Percentiles rank a stretch among this genome's conserved stretches.
These are phyloP conservation scores for Apodemia zela DNA, from an alignment of 2,888 invertebrate species.

Conservation along the genomic window DNA sequence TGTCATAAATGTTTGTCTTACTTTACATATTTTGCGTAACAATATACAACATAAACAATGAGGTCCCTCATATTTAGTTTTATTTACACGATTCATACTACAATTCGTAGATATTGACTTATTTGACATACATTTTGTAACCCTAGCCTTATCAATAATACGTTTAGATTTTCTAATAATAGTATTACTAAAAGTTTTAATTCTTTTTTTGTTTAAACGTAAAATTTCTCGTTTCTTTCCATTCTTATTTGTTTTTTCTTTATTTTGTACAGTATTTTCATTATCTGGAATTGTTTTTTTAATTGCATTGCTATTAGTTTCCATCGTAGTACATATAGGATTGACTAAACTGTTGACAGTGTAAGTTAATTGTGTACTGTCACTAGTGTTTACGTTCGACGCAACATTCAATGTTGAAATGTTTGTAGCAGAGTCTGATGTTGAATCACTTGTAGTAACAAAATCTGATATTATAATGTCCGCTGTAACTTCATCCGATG, in stretches of 20 bases:
- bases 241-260: not conserved
- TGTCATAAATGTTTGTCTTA: slow-evolving; percentile 48
- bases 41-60: slow-evolving; percentile 61
- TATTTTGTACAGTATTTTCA: not conserved
- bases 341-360: slow-evolving; percentile 36
- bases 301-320: not conserved
- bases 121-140: not conserved
- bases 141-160: not conserved
- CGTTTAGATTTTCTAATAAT: not conserved
- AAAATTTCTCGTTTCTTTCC: not conserved
- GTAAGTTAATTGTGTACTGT: slow-evolving; percentile 38
- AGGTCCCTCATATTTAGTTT: slow-evolving; percentile 1
- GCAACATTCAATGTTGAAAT: too few relatives aligned
- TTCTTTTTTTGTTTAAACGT: not conserved
- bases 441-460: too few relatives aligned
- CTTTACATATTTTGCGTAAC: slow-evolving; percentile 47
- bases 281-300: not conserved
- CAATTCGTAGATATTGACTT: not conserved
- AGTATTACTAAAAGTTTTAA: not conserved
- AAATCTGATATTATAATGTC: slow-evolving; percentile 39
- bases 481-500: slow-evolving; percentile 19
- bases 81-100: not conserved
- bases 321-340: slow-evolving; percentile 34
- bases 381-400: slow-evolving; percentile 36
- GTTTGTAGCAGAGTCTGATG: too few relatives aligned